Evolutionary conservation across 1,140 invertebrate genomes (phyloP).

Genomic region (Piezodorus guildinii): DNA sequence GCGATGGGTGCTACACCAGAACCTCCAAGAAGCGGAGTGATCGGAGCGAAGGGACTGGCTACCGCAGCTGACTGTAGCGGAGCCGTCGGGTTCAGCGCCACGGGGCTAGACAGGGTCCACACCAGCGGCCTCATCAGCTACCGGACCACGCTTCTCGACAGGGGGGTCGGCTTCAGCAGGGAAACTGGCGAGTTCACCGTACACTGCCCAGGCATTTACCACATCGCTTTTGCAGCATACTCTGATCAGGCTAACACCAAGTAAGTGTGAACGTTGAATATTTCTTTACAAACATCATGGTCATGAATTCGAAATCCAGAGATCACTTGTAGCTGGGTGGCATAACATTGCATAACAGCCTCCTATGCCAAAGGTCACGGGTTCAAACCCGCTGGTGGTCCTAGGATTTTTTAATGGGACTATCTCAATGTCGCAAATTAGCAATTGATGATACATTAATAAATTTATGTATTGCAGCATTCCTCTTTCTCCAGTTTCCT

Average conservation of each 20-base stretch:
- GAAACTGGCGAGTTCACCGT: constrained; percentile 40
- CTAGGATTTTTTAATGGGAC: no score
- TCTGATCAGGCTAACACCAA: constrained; percentile 22
- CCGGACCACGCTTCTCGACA: constrained; percentile 33
- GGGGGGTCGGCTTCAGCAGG: constrained; percentile 38
- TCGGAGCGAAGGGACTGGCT: constrained; percentile 25
- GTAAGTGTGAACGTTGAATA: constrained; percentile 3
- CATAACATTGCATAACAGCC: no score
- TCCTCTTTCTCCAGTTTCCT: no score
- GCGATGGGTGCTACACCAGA: constrained; percentile 12
- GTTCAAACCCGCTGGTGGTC: no score
- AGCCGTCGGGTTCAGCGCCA: constrained; percentile 37
- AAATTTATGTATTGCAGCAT: no score
- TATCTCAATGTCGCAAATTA: no score
- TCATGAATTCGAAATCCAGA: no score
- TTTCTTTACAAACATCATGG: no score
- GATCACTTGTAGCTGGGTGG: no score
- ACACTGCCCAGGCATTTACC: constrained; percentile 41
- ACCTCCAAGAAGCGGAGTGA: constrained; percentile 18
- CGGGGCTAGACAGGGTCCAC: constrained; percentile 30
- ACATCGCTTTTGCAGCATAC: constrained; percentile 39
- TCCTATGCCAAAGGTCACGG: no score
- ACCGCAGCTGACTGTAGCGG: constrained; percentile 37
- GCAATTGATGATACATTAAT: no score
- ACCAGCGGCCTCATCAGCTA: constrained; percentile 28